Percentiles rank a stretch among this genome's conserved stretches.
These are phyloP conservation scores for Alca torda DNA, from an alignment of 2,797 vertebrate species.

Conservation along the genomic window DNA sequence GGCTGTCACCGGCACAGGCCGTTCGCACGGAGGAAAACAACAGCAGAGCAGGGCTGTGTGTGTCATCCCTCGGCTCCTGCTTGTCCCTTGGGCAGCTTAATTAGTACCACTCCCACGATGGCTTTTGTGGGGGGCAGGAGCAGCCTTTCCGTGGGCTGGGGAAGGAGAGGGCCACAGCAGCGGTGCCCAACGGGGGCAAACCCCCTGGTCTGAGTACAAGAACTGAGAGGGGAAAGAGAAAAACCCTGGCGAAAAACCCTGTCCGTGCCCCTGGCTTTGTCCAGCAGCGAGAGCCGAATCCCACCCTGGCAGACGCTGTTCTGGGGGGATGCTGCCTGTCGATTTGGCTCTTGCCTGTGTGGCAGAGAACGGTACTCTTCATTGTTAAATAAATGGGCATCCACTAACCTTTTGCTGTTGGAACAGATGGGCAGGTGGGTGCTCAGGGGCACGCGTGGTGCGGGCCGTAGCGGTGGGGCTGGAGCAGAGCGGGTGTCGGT, in stretches of 20 bases:
- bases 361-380: not conserved
- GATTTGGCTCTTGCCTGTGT: fast-evolving
- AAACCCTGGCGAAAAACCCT: too few relatives aligned
- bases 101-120: not conserved
- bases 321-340: not conserved
- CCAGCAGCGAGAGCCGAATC: too few relatives aligned
- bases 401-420: not conserved
- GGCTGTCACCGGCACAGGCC: not conserved
- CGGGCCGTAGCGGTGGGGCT: fast-evolving
- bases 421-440: not conserved
- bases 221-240: not conserved
- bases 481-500: fast-evolving
- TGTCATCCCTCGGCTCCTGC: not conserved
- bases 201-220: not conserved
- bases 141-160: not conserved
- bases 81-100: constrained; percentile 18
- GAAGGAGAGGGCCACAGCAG: fast-evolving
- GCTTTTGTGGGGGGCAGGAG: not conserved
- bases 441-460: not conserved
- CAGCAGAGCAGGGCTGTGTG: not conserved
- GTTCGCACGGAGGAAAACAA: not conserved
- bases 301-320: fast-evolving
- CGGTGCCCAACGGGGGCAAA: fast-evolving
- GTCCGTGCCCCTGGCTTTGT: fast-evolving
- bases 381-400: not conserved